Evolutionary conservation across 2,888 invertebrate species (phyloP).

Genomic region (Dynastes maya): DNA sequence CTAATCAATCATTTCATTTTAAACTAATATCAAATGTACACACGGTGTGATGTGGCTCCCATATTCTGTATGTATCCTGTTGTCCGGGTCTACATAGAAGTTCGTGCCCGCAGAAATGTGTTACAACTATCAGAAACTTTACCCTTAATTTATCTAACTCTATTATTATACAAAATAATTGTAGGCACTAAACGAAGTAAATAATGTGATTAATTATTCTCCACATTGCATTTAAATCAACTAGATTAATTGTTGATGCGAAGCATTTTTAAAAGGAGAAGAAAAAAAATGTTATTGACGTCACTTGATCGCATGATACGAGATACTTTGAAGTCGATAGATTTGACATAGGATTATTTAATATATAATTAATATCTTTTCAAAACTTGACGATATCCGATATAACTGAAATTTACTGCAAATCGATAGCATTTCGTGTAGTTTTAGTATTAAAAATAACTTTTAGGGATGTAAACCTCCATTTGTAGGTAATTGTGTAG

Average conservation of each 20-base stretch:
- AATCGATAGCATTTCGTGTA: slow-evolving; percentile 23
- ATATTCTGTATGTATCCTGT: neutral
- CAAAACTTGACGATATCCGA: slow-evolving; percentile 31
- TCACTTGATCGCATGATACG: slow-evolving; percentile 3
- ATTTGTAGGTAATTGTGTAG: slow-evolving; percentile 13
- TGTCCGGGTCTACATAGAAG: slow-evolving; percentile 31
- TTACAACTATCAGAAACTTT: slow-evolving; percentile 43
- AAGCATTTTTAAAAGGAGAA: neutral
- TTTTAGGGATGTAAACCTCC: slow-evolving; percentile 3
- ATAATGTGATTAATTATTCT: slow-evolving; percentile 36
- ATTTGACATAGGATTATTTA: slow-evolving; percentile 28
- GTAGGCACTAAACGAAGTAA: slow-evolving; percentile 36
- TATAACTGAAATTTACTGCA: slow-evolving; percentile 27
- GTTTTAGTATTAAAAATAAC: slow-evolving; percentile 20
- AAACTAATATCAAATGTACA: slow-evolving; percentile 34
- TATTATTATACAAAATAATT: slow-evolving; percentile 41
- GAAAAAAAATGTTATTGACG: neutral
- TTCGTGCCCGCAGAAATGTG: slow-evolving; percentile 42
- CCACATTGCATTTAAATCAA: slow-evolving; percentile 3
- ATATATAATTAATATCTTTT: slow-evolving; percentile 40
- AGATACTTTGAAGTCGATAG: slow-evolving; percentile 16
- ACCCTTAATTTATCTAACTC: slow-evolving; percentile 45
- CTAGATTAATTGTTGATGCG: neutral
- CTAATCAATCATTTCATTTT: slow-evolving; percentile 40
- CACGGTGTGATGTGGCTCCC: neutral